Conservation (phyloP, 2,113 vertebrate species). For the Cyphomyrus plagiostoma region DNA sequence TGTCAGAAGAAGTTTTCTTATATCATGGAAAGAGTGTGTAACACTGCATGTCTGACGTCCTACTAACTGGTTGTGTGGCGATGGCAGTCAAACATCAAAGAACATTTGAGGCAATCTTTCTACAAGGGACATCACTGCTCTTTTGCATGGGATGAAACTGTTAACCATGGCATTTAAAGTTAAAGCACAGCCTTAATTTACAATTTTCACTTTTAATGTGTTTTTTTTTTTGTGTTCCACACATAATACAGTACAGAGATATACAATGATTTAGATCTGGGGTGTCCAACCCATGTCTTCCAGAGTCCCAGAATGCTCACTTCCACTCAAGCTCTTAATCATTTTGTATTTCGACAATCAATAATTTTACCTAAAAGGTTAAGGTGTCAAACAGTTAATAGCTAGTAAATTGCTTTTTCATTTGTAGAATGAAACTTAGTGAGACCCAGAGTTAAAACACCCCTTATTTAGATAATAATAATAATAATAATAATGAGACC, state of each 20-base stretch:
- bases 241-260: constrained; percentile 12
- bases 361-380: neutral
- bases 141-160: neutral
- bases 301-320: neutral
- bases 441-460: neutral
- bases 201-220: constrained; percentile 19
- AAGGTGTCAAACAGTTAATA: neutral
- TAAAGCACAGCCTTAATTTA: neutral
- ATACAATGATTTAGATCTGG: neutral
- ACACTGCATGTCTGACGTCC: no score
- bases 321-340: neutral
- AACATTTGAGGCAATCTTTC: no score
- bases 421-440: neutral
- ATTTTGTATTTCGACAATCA: neutral
- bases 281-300: neutral
- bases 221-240: neutral
- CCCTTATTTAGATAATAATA: neutral
- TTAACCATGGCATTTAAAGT: neutral
- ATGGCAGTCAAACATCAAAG: no score
- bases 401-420: neutral
- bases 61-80: no score
- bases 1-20: no score
- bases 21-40: no score
- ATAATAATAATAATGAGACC: neutral
- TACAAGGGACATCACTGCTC: no score